These are phyloP conservation scores for Anas bahamensis DNA, from an alignment of 2,797 vertebrate genomes.

Conservation along the genomic window DNA sequence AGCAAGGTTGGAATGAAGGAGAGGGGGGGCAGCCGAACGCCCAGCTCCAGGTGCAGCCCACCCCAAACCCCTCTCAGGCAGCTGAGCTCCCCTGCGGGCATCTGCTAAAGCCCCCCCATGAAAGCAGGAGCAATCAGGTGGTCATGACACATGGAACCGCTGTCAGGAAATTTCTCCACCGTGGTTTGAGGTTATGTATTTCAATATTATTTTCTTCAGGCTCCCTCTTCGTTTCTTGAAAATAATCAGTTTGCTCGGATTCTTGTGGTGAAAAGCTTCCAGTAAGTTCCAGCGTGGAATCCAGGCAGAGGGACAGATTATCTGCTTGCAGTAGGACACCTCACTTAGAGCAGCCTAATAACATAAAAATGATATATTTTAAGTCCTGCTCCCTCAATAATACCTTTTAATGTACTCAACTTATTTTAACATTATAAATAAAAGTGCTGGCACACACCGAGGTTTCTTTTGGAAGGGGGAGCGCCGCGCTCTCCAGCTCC, in stretches of 20 bases:
- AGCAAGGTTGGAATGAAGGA: background rate
- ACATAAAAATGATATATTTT: conserved; percentile 50
- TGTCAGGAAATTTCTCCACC: conserved; percentile 42
- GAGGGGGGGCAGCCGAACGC: background rate
- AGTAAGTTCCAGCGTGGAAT: conserved; percentile 57
- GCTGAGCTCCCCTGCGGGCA: background rate
- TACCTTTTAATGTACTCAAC: conserved; percentile 50
- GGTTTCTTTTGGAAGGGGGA: conserved; percentile 65
- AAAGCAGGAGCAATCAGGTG: conserved; percentile 23
- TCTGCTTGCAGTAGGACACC: conserved; percentile 53
- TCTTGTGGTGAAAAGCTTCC: conserved; percentile 68
- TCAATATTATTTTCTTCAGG: conserved; percentile 41
- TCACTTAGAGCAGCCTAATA: conserved; percentile 32
- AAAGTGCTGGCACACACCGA: conserved; percentile 34
- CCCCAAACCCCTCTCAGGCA: background rate
- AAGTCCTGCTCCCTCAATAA: conserved; percentile 31
- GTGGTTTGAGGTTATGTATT: conserved; percentile 67
- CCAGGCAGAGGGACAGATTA: conserved; percentile 44
- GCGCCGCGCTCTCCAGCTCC: conserved; percentile 40
- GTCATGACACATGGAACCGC: background rate
- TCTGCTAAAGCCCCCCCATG: background rate
- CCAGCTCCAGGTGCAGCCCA: background rate
- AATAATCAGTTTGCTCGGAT: conserved; percentile 50
- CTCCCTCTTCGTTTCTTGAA: conserved; percentile 58
- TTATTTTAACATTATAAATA: conserved; percentile 60